Conservation (phyloP, 2,888 invertebrate species). For the Perizoma flavofasciatum region DNA sequence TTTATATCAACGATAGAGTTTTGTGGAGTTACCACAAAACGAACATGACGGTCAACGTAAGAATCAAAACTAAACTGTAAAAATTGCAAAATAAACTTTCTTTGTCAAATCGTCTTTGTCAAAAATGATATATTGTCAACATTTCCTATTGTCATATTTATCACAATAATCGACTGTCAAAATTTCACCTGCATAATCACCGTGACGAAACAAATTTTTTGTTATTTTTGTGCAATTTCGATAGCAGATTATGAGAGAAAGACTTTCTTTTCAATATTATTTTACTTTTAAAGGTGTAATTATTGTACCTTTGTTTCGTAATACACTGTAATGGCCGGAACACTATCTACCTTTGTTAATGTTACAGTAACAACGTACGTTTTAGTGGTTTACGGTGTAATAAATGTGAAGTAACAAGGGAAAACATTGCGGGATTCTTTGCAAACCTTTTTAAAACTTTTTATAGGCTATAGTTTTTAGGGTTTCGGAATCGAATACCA, state of each 20-base stretch:
- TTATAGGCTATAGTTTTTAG: constrained; percentile 17
- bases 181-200: constrained; percentile 62
- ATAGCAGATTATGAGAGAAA: constrained; percentile 68
- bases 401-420: constrained; percentile 73
- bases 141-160: constrained; percentile 17
- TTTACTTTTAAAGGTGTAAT: constrained; percentile 68
- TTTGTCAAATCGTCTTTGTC: constrained; percentile 37
- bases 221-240: constrained; percentile 61
- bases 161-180: constrained; percentile 41
- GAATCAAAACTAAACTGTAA: constrained; percentile 35
- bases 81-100: constrained; percentile 40
- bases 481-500: no score
- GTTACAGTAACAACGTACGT: constrained; percentile 68
- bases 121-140: constrained; percentile 4
- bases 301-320: constrained; percentile 71
- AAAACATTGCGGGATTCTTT: constrained; percentile 78
- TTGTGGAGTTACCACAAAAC: constrained; percentile 6
- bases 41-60: constrained; percentile 42
- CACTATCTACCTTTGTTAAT: constrained; percentile 67
- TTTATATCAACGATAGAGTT: no score
- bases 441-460: constrained; percentile 26
- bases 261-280: constrained; percentile 63
- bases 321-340: constrained; percentile 67
- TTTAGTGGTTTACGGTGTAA: constrained; percentile 80
- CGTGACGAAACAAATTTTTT: constrained; percentile 61